These are phyloP conservation scores for Cantharis lateralis DNA, from an alignment of 2,888 invertebrate genomes.

Conservation along the genomic window DNA sequence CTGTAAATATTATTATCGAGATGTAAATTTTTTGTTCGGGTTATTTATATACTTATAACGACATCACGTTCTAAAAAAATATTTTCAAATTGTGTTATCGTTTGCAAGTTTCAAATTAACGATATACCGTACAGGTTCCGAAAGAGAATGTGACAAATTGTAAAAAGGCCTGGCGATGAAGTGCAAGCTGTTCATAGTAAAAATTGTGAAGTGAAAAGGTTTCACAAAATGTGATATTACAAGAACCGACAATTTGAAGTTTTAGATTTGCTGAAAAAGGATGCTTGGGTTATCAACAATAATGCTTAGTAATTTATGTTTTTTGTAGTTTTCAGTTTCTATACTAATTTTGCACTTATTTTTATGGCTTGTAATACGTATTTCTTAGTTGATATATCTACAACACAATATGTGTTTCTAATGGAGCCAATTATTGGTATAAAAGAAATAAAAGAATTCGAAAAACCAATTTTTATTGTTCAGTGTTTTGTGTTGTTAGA, in stretches of 20 bases:
- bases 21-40: not conserved
- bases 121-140: not conserved
- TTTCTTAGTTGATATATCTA: not conserved
- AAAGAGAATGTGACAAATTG: not conserved
- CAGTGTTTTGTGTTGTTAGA: not conserved
- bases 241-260: not conserved
- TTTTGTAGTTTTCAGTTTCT: not conserved
- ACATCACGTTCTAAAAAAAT: not conserved
- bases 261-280: not conserved
- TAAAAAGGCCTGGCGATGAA: not conserved
- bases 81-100: not conserved
- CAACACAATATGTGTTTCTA: not conserved
- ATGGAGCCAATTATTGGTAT: not conserved
- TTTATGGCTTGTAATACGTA: not conserved
- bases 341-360: not conserved
- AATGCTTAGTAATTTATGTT: not conserved
- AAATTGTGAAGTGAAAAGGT: not conserved
- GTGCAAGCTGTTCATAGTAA: not conserved
- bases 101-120: not conserved
- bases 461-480: slow-evolving; percentile 3
- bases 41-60: not conserved
- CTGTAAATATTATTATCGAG: no score
- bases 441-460: not conserved
- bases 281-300: not conserved
- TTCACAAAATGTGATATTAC: not conserved